Conservation (phyloP, 2,113 vertebrate genomes). For the Epinephelus fuscoguttatus region DNA sequence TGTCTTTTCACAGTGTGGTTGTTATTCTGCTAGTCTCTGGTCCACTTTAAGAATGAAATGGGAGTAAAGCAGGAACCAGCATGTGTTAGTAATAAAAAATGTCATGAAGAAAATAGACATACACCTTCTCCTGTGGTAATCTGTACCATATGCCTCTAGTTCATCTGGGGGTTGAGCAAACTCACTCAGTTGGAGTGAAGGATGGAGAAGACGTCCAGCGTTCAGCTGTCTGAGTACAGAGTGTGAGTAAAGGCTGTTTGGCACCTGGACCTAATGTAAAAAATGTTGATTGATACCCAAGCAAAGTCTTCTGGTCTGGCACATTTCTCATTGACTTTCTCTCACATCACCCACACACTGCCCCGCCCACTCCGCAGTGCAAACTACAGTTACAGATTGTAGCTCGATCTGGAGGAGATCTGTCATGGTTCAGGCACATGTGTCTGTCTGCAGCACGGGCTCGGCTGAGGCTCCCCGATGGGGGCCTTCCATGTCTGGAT, state of each 20-base stretch:
- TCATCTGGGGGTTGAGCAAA: conserved; percentile 65
- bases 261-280: neutral
- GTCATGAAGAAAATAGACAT: conserved; percentile 62
- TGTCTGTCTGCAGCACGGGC: conserved; percentile 23
- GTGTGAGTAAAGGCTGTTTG: conserved; percentile 16
- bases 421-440: conserved; percentile 53
- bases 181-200: conserved; percentile 23
- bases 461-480: neutral
- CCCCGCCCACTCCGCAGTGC: neutral
- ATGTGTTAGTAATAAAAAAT: conserved; percentile 80
- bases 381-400: conserved; percentile 29
- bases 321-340: conserved; percentile 19
- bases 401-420: conserved; percentile 51
- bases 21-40: conserved; percentile 47
- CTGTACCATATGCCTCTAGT: conserved; percentile 74
- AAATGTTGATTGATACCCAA: conserved; percentile 9
- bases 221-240: conserved; percentile 16
- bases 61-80: conserved; percentile 58
- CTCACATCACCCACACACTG: conserved; percentile 12
- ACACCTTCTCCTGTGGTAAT: conserved; percentile 79
- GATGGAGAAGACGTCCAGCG: conserved; percentile 12
- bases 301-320: conserved; percentile 11
- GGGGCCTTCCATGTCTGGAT: conserved; percentile 40
- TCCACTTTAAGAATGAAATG: conserved; percentile 55
- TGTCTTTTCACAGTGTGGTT: conserved; percentile 47